phyloP scores from a whole-genome alignment of 2,797 vertebrate species.

The Artibeus jamaicensis region DNA sequence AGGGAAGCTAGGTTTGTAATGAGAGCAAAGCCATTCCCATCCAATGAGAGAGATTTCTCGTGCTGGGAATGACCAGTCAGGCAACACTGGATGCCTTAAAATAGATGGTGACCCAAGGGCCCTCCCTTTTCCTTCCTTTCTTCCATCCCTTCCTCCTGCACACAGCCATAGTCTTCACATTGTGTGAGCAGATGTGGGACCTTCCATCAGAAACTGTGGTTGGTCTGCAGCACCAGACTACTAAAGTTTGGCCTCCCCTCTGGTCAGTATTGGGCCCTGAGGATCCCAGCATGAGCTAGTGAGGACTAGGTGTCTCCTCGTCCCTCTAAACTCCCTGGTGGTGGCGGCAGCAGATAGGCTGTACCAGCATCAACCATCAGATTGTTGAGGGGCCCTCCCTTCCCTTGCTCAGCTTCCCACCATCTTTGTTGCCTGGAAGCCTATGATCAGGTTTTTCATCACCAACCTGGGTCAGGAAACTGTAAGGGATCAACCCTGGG shows the following conservation, averaged over 20 bases:
- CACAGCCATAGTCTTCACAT: background rate
- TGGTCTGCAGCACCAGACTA: background rate
- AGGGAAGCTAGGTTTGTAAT: slow-evolving; percentile 67
- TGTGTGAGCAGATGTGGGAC: background rate
- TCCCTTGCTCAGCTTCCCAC: background rate
- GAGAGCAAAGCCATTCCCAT: slow-evolving; percentile 76
- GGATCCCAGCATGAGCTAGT: background rate
- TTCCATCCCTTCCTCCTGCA: background rate
- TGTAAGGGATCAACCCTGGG: background rate
- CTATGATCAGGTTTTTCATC: background rate
- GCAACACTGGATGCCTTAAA: slow-evolving; percentile 53
- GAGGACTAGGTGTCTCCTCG: background rate
- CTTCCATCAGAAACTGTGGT: background rate
- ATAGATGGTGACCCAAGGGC: slow-evolving; percentile 33
- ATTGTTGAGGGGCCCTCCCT: background rate
- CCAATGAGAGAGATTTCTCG: slow-evolving; percentile 76
- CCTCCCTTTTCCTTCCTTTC: background rate
- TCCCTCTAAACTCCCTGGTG: background rate
- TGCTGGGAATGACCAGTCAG: slow-evolving; percentile 62
- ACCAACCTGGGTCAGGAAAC: background rate
- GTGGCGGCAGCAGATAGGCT: background rate
- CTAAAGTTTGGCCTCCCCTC: background rate
- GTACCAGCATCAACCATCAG: background rate
- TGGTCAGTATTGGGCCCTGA: background rate
- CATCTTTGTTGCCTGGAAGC: background rate